Percentiles rank a stretch among this genome's conserved stretches.
These are phyloP conservation scores for Gobius niger DNA, from an alignment of 2,113 vertebrate genomes.

Conservation along the genomic window DNA sequence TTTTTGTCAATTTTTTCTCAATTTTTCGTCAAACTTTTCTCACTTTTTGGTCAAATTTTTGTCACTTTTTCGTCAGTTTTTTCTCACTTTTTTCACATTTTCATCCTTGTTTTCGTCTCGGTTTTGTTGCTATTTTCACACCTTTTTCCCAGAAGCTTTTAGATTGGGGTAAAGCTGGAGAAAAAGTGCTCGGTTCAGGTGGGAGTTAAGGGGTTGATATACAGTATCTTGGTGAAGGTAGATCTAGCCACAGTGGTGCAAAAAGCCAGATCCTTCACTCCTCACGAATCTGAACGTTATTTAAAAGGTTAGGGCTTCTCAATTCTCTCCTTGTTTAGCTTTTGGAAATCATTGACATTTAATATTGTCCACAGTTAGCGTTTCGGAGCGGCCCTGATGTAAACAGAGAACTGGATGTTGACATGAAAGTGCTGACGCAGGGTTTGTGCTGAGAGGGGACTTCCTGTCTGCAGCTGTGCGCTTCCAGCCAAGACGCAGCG, in stretches of 20 bases:
- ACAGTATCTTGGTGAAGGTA: not conserved
- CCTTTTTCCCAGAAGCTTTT: no score
- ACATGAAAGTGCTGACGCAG: slow-evolving; percentile 48
- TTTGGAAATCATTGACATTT: slow-evolving; percentile 10
- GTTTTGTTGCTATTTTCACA: no score
- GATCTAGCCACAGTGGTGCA: not conserved
- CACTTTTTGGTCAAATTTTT: no score
- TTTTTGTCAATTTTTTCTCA: no score
- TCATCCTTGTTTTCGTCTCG: no score
- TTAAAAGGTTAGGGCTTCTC: not conserved
- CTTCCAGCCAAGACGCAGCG: slow-evolving; percentile 45
- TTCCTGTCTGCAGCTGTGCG: slow-evolving; percentile 39
- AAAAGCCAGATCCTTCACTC: not conserved
- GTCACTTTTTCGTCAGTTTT: no score
- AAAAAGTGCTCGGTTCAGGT: no score
- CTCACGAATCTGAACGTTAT: not conserved
- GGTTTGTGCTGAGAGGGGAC: slow-evolving; percentile 43
- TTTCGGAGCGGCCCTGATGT: slow-evolving; percentile 21
- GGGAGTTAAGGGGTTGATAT: no score
- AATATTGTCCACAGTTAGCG: slow-evolving; percentile 17
- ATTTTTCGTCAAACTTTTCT: no score
- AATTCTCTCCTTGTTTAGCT: not conserved
- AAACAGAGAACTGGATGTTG: slow-evolving; percentile 46
- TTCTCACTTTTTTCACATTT: no score
- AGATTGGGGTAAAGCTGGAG: no score